Percentiles rank a stretch among this genome's conserved stretches.
phyloP scores from a whole-genome alignment of 2,113 vertebrate genomes.

The Struthidea cinerea region DNA sequence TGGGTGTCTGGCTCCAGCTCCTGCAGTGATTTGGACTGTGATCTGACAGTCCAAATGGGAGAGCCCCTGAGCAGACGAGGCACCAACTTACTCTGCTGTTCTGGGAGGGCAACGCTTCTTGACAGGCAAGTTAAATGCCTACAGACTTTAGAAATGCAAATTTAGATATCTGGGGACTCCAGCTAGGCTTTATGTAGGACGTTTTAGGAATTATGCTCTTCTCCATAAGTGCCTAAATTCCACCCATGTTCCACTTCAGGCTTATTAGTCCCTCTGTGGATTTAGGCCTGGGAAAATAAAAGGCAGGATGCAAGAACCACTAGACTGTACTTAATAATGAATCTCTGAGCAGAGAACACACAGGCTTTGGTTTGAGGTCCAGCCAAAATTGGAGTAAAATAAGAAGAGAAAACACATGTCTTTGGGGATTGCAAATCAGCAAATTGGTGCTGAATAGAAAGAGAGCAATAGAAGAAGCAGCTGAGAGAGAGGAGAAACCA shows the following conservation, averaged over 20 bases:
- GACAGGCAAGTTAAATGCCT: constrained; percentile 1
- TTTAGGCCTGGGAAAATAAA: constrained; percentile 39
- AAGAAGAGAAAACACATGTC: constrained; percentile 6
- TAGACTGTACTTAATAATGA: constrained; percentile 20
- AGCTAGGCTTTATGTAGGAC: background rate
- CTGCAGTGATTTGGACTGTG: background rate
- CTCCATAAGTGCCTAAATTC: constrained; percentile 24
- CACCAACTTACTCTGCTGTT: background rate
- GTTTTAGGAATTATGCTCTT: constrained; percentile 35
- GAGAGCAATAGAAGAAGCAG: background rate
- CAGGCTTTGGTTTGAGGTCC: constrained; percentile 29
- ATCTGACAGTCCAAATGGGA: background rate
- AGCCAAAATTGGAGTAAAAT: constrained; percentile 13
- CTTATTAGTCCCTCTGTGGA: constrained; percentile 28
- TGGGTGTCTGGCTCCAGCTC: background rate
- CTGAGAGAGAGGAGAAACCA: background rate
- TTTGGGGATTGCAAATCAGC: constrained; percentile 1
- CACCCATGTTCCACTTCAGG: constrained; percentile 5
- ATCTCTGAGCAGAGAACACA: background rate
- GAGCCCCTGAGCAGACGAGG: background rate
- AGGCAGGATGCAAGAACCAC: constrained; percentile 17
- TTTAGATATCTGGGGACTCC: background rate
- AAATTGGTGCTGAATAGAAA: constrained; percentile 7
- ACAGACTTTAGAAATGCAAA: background rate
- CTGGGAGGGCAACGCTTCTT: background rate